These are phyloP conservation scores for Cataglyphis altisquamis DNA, from an alignment of 2,888 invertebrate species.

Conservation along the genomic window DNA sequence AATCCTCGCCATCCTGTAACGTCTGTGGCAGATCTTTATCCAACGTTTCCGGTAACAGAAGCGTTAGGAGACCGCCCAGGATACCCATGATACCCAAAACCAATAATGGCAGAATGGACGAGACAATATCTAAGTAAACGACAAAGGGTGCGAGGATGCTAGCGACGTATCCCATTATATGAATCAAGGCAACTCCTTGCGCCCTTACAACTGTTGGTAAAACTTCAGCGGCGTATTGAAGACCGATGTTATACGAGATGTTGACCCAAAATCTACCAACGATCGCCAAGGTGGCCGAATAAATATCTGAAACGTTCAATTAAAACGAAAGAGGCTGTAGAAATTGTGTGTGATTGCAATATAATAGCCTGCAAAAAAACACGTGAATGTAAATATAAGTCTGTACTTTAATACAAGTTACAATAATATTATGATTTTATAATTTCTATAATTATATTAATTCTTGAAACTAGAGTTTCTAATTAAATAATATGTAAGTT, in stretches of 20 bases:
- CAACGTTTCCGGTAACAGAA: constrained; percentile 94
- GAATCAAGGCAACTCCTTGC: constrained; percentile 94
- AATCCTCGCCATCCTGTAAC: constrained; percentile 94
- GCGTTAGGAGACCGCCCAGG: constrained; percentile 91
- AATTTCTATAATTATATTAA: neutral
- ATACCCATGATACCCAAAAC: constrained; percentile 93
- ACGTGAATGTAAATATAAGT: neutral
- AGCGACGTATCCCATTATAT: constrained; percentile 95
- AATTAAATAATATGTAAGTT: neutral
- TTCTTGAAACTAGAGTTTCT: neutral
- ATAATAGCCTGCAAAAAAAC: neutral
- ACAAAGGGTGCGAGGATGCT: constrained; percentile 94
- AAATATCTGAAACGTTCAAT: constrained; percentile 88
- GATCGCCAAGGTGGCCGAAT: constrained; percentile 93
- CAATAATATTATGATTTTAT: neutral
- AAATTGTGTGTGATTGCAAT: neutral
- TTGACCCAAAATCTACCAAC: constrained; percentile 95
- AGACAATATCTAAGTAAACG: constrained; percentile 92
- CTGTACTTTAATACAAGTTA: neutral
- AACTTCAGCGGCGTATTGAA: constrained; percentile 96
- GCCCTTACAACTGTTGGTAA: constrained; percentile 95
- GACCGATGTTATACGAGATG: constrained; percentile 95
- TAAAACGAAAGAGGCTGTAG: neutral
- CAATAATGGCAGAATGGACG: constrained; percentile 91
- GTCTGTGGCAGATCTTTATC: constrained; percentile 95